Evolutionary conservation across 2,797 vertebrate species (phyloP), one percentile per base, ranked within the genome.

Genomic region (Microcaecilia unicolor): DNA sequence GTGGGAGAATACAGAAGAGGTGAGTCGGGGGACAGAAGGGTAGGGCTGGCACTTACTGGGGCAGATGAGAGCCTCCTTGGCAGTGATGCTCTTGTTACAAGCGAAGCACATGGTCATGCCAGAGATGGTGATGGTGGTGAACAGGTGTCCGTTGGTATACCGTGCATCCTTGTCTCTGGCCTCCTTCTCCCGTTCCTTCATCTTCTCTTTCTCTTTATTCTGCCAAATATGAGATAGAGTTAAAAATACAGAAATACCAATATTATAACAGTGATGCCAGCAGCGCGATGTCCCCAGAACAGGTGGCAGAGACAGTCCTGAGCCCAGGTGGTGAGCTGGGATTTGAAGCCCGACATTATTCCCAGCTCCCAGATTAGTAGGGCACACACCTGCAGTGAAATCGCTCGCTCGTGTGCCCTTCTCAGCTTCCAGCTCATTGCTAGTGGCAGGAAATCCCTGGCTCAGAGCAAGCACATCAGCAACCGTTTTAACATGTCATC

Each of bases 51-150:
- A 72, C 85, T 83, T 55, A 96, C 92, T 91, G 12, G 92, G 90
- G 30, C 92, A 95, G 74, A 88, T 86, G 13, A 95, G 85, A 0
- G 92, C 92, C 37, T 97, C 92, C 75, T 93, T 96, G 52, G 92
- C 89, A 0, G 91, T 97, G 83, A 97, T 97, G 79, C 92, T 95
- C 55, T 92, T 81, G 76, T 85, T 93, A 46, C 92, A 95, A 43
- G 90, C 86, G 3, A 87, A 94, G 61, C 92, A 97, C 37, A 95
- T 85, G 2, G 90, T 97, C 51, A 88, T 92, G 51, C 89, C 88
- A 0, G 91, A 95, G 4, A 97, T 88, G 0, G 86, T 89, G 55
- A 95, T 88, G 45, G 90, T 89, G 60, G 86, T 97, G 72, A 97
- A 95, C 20, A 94, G 86, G 56, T 96, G 92, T 3, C 92, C 92